Base-by-base conservation (phyloP, 2,113 vertebrate genomes). In the Serinus canaria region DNA sequence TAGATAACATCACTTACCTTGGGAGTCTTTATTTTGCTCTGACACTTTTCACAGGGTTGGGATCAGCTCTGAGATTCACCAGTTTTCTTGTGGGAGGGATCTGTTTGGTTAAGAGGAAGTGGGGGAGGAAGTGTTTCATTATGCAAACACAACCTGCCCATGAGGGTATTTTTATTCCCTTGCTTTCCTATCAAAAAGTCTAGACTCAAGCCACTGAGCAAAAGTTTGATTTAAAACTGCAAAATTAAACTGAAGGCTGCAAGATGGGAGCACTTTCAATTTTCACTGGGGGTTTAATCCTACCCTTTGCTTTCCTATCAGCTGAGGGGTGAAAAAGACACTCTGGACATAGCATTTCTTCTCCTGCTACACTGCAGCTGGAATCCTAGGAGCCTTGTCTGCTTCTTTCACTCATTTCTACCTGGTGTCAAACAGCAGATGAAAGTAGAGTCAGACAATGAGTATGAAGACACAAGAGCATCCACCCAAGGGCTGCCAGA, bases 81-180 rank as follows among this genome's bases (percentile, higher is more conserved):
- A 60, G 80, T 92, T 89, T 89, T 87, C 87, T 87, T 12, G 46
- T 86, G 44, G 92, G 94, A 94, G 66, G 64, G 69, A 96, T 74
- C 43, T 78, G 83, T 79, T 96, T 84, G 44, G 62, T 95, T 87
- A 72, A 75, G 83, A 92, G 43, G 62, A 85, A 82, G 64, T 96
- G 66, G 80, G 73, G 84, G 83, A 94, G 37, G 80, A 95, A 94
- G 79, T 44, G 85, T 75, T 93, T 88, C 63, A 90, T 88, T 90
- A 59, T 83, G 67, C 87, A 83, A 95, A 93, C 52, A 68, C 68
- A 94, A 83, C 79, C 79, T 88, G 87, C 60, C 55, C 44, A 31
- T 7, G 6, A 37, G 77, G 68, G 30, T 86, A 96, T 90, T 91
- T 94, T 94, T 94, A 94, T 90, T 90, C 73, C 46, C n/a, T 72